These are phyloP conservation scores for Meandrina meandrites DNA, from an alignment of 92 coral and sea anemone genomes.

Conservation along the genomic window DNA sequence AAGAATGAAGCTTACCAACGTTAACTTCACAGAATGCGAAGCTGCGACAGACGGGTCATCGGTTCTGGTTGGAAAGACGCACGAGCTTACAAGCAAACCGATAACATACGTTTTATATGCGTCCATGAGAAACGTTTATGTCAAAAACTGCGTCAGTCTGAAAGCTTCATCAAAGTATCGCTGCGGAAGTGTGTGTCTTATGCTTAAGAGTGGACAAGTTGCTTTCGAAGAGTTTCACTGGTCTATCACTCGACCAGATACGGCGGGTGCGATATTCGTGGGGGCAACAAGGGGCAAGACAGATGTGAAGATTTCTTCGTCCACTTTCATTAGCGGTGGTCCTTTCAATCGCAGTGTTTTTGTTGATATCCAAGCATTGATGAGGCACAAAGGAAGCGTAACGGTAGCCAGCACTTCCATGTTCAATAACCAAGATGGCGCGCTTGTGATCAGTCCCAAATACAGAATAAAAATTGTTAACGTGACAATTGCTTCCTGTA, in stretches of 20 bases:
- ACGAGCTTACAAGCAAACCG: not conserved
- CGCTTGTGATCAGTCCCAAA: constrained; percentile 20
- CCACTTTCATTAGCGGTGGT: constrained; percentile 8
- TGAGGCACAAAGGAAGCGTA: constrained; percentile 13
- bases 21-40: constrained; percentile 24
- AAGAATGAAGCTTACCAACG: constrained; percentile 22
- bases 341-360: constrained; percentile 12
- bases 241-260: not conserved
- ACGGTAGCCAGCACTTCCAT: constrained; percentile 10
- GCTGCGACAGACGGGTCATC: constrained; percentile 24
- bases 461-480: constrained; percentile 9
- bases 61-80: constrained; percentile 12
- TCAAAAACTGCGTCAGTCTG: not conserved
- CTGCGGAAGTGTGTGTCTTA: constrained; percentile 12
- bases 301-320: constrained; percentile 10
- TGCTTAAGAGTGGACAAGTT: constrained; percentile 5
- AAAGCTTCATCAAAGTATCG: not conserved
- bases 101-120: constrained; percentile 20
- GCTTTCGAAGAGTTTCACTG: constrained; percentile 16
- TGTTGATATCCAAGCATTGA: constrained; percentile 3
- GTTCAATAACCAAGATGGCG: constrained; percentile 4
- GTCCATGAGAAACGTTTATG: constrained; percentile 1
- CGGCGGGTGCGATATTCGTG: constrained; percentile 8
- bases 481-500: constrained; percentile 17
- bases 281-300: constrained; percentile 9